Evolutionary conservation across 2,797 vertebrate species (phyloP).

Genomic region (Falco biarmicus): DNA sequence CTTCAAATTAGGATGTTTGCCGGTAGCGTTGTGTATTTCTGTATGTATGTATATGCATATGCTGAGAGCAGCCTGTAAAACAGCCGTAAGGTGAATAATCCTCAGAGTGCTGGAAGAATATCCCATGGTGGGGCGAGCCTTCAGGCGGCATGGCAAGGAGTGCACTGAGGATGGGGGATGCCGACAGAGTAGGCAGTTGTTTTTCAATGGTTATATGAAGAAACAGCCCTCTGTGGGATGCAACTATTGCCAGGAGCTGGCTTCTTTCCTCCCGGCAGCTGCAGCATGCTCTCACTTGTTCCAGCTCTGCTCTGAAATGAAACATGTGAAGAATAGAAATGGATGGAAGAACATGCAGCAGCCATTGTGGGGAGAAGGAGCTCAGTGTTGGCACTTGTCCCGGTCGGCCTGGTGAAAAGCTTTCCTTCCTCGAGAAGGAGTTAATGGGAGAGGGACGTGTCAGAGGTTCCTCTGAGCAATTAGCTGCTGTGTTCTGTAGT

Average conservation of each 20-base stretch:
- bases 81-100: background rate
- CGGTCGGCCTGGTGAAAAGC: background rate
- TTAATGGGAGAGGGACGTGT: background rate
- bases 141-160: background rate
- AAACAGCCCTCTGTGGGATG: background rate
- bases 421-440: background rate
- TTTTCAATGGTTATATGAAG: background rate
- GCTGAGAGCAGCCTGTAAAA: background rate
- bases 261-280: conserved; percentile 22
- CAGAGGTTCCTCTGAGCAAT: background rate
- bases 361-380: background rate
- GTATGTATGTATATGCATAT: background rate
- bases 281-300: conserved; percentile 49
- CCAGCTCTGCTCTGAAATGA: background rate
- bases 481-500: background rate
- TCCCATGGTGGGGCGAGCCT: background rate
- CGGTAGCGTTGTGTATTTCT: background rate
- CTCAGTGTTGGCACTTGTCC: background rate
- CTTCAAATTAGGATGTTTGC: background rate
- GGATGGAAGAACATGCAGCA: background rate
- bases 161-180: background rate
- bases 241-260: conserved; percentile 16
- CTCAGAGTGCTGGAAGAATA: background rate
- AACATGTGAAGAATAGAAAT: background rate
- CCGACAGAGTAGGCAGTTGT: background rate